Conservation (phyloP, 1,140 invertebrate genomes). For the Pygmarrhopalites habei region DNA sequence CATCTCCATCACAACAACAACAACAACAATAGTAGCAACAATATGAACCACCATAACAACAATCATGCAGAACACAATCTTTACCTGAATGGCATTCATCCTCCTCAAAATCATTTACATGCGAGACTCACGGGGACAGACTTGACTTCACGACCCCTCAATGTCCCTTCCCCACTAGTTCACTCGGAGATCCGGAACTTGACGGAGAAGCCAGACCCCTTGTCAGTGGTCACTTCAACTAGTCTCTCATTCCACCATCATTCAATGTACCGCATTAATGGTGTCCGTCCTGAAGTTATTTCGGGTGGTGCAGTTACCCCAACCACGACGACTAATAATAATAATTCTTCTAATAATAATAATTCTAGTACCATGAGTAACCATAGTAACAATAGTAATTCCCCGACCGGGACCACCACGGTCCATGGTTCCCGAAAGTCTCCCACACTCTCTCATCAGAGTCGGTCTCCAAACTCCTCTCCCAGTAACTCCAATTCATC, state of each 20-base stretch:
- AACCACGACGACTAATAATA: conserved; percentile 15
- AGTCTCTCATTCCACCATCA: conserved; percentile 40
- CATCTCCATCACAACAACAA: conserved; percentile 13
- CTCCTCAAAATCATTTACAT: conserved; percentile 43
- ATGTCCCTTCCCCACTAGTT: conserved; percentile 17
- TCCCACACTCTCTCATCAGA: conserved; percentile 21
- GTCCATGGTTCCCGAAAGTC: conserved; percentile 5
- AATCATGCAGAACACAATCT: neutral
- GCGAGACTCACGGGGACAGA: conserved; percentile 46
- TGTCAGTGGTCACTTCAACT: conserved; percentile 38
- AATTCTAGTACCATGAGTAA: neutral
- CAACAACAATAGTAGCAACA: conserved; percentile 17
- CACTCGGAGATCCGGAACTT: conserved; percentile 23
- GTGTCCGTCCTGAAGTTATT: conserved; percentile 69
- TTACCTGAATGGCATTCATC: conserved; percentile 1
- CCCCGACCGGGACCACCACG: neutral
- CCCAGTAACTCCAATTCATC: conserved; percentile 38
- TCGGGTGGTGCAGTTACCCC: conserved; percentile 58
- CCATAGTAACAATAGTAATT: neutral
- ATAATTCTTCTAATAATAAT: neutral
- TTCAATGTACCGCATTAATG: conserved; percentile 57
- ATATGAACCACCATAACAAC: conserved; percentile 8
- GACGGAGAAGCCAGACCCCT: conserved; percentile 24
- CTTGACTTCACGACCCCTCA: conserved; percentile 42
- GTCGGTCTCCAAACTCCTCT: conserved; percentile 34